phyloP scores from a whole-genome alignment of 2,113 vertebrate species.

The Carlito syrichta region DNA sequence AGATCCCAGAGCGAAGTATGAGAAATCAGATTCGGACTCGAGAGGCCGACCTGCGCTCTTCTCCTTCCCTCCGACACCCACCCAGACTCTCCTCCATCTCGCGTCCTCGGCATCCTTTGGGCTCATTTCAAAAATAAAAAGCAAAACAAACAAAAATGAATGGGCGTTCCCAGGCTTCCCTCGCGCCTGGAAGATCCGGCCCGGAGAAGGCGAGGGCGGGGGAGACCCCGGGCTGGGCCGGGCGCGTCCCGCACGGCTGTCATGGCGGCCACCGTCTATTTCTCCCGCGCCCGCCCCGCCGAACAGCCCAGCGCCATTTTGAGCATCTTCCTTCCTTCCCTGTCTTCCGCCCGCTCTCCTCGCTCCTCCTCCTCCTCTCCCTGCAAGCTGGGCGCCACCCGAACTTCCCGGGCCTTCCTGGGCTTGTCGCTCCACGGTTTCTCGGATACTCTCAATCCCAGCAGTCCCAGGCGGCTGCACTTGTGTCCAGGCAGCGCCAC shows the following conservation, averaged over 20 bases:
- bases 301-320: conserved; percentile 89
- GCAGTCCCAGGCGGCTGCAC: neutral
- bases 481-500: neutral
- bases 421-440: neutral
- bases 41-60: too few species aligned
- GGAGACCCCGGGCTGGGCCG: neutral
- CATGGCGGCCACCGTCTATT: conserved; percentile 52
- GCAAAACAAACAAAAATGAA: neutral
- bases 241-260: neutral
- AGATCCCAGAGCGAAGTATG: neutral
- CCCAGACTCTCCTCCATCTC: neutral
- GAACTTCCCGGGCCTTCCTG: neutral
- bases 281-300: neutral
- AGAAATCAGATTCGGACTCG: neutral
- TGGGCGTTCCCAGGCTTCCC: neutral
- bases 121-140: neutral
- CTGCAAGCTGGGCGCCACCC: neutral
- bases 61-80: neutral
- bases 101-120: neutral
- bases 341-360: neutral
- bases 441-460: neutral
- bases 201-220: neutral
- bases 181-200: too few species aligned
- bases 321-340: conserved; percentile 26
- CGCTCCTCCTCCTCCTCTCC: neutral